Evolutionary conservation across 2,888 invertebrate species (phyloP).

Genomic region (Ypsolopha scabrella): DNA sequence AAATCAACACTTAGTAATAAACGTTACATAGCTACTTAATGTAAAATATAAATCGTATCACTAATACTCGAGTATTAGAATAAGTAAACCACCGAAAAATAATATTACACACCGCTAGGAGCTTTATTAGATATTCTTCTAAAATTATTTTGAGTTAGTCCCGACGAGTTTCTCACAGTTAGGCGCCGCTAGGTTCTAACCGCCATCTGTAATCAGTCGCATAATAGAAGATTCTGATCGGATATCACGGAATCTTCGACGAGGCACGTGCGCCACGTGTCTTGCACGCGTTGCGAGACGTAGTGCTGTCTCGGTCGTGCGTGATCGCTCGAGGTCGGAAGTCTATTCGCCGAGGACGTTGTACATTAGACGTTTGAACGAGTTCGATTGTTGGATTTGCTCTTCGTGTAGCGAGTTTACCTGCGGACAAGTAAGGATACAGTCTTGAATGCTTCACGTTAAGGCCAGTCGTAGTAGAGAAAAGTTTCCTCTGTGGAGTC

Average conservation of each 20-base stretch:
- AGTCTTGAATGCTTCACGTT: background rate
- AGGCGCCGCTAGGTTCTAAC: slow-evolving; percentile 28
- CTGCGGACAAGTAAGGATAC: slow-evolving; percentile 40
- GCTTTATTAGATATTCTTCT: slow-evolving; percentile 46
- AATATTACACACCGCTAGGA: slow-evolving; percentile 48
- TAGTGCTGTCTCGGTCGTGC: background rate
- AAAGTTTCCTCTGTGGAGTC: no score
- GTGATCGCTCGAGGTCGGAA: background rate
- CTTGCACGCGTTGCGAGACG: background rate
- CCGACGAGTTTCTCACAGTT: slow-evolving; percentile 27
- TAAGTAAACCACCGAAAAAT: slow-evolving; percentile 62
- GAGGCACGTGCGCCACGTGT: background rate
- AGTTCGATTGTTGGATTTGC: slow-evolving; percentile 90
- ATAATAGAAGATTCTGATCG: background rate
- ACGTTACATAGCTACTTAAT: slow-evolving; percentile 62
- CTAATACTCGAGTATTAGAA: slow-evolving; percentile 71
- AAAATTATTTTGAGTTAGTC: slow-evolving; percentile 57
- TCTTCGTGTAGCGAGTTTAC: slow-evolving; percentile 80
- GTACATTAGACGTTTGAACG: slow-evolving; percentile 93
- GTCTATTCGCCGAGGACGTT: slow-evolving; percentile 78
- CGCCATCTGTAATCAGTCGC: slow-evolving; percentile 27
- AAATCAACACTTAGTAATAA: slow-evolving; percentile 64
- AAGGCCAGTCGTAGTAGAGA: no score
- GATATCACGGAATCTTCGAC: background rate
- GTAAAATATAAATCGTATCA: slow-evolving; percentile 57